Evolutionary conservation across 2,888 invertebrate species (phyloP).

Genomic region (Cataglyphis cursor): DNA sequence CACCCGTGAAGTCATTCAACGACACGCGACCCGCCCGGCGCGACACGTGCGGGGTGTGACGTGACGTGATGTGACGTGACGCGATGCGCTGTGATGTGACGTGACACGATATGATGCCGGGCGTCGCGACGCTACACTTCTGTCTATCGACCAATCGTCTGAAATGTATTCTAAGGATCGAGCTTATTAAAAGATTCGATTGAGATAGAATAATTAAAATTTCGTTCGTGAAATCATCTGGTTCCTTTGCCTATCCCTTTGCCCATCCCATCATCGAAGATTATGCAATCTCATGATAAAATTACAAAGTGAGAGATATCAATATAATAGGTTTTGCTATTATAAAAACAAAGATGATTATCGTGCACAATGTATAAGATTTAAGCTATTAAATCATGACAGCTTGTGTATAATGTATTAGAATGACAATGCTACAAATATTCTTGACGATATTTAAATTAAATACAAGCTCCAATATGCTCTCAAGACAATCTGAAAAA

Average conservation of each 20-base stretch:
- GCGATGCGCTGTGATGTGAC: slow-evolving; percentile 25
- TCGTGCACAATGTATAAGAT: neutral
- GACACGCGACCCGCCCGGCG: slow-evolving; percentile 64
- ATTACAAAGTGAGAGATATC: neutral
- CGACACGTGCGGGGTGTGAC: slow-evolving; percentile 36
- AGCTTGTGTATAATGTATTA: neutral
- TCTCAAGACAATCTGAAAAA: neutral
- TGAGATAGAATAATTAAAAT: slow-evolving; percentile 7
- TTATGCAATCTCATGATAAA: neutral
- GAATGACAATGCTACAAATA: neutral
- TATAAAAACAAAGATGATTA: neutral
- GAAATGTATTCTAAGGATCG: slow-evolving; percentile 14
- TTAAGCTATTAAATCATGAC: neutral
- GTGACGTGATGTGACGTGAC: slow-evolving; percentile 42
- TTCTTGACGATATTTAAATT: slow-evolving; percentile 12
- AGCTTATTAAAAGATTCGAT: neutral
- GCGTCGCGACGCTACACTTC: slow-evolving; percentile 29
- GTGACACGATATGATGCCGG: slow-evolving; percentile 23
- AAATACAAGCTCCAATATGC: neutral
- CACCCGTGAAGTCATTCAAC: slow-evolving; percentile 60
- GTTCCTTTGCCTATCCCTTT: no score
- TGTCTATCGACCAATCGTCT: slow-evolving; percentile 1
- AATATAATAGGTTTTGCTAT: no score
- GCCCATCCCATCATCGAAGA: neutral
- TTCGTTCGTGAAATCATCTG: neutral